phyloP scores from a whole-genome alignment of 2,888 invertebrate genomes.

The Xestoiulus laeticollis region DNA sequence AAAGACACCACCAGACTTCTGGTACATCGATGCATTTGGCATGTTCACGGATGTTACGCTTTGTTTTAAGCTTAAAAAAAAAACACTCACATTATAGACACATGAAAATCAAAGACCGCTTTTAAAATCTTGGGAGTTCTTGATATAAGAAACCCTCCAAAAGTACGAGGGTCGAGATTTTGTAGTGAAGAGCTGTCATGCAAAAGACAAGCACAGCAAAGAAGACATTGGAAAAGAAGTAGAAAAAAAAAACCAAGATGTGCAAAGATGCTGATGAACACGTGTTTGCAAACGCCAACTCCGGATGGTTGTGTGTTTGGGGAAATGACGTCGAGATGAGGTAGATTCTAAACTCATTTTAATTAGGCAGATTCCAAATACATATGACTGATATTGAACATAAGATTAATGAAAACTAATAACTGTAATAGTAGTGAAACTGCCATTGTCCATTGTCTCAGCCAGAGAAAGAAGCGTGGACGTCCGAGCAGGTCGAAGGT shows the following conservation, averaged over 20 bases:
- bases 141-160: not conserved
- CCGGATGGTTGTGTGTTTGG: not conserved
- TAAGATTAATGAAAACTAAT: too few relatives aligned
- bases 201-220: not conserved
- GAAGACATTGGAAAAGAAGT: not conserved
- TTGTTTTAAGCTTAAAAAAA: not conserved
- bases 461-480: too few relatives aligned
- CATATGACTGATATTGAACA: too few relatives aligned
- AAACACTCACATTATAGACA: not conserved
- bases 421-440: too few relatives aligned
- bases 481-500: too few relatives aligned
- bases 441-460: too few relatives aligned
- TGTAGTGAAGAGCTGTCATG: not conserved
- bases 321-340: too few relatives aligned
- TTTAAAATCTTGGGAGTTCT: not conserved
- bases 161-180: not conserved
- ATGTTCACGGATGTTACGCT: not conserved
- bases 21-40: not conserved
- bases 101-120: not conserved
- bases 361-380: too few relatives aligned
- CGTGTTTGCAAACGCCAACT: conserved; percentile 7
- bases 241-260: not conserved
- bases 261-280: not conserved
- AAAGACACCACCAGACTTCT: not conserved
- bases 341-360: too few relatives aligned